Percentiles rank a stretch among this genome's conserved stretches.
These are phyloP conservation scores for Drosophila malerkotliana DNA, from an alignment of 1,140 invertebrate species.

Conservation along the genomic window DNA sequence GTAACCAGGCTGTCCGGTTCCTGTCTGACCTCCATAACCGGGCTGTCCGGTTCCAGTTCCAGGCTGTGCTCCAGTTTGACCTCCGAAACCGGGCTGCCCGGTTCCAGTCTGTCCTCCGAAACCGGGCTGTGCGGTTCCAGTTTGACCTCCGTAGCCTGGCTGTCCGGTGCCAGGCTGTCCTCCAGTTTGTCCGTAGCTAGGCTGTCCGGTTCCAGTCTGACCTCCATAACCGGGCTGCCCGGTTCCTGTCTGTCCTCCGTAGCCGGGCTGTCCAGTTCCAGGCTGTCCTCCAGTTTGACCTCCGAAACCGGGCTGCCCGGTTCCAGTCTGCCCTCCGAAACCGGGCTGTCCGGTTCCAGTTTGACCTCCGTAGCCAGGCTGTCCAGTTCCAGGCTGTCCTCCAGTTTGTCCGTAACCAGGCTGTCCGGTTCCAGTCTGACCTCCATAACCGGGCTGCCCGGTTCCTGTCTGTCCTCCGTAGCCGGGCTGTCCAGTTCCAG, in stretches of 20 bases:
- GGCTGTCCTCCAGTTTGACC: too few relatives aligned
- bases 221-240: not conserved
- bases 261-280: not conserved
- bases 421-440: not conserved
- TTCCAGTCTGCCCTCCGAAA: not conserved
- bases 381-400: too few relatives aligned
- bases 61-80: too few relatives aligned
- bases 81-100: not conserved
- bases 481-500: too few relatives aligned
- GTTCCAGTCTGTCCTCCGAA: not conserved
- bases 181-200: not conserved
- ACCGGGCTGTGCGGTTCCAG: not conserved
- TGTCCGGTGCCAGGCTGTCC: not conserved
- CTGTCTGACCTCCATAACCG: too few relatives aligned
- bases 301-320: too few relatives aligned
- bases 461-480: too few relatives aligned
- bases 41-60: too few relatives aligned
- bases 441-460: not conserved
- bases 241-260: not conserved
- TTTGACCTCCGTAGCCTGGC: too few relatives aligned
- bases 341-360: not conserved
- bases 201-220: not conserved
- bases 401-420: too few relatives aligned
- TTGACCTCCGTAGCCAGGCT: too few relatives aligned
- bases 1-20: too few relatives aligned